Base-by-base conservation (phyloP, 1,140 invertebrate species). In the Drosophila lacteicornis region DNA sequence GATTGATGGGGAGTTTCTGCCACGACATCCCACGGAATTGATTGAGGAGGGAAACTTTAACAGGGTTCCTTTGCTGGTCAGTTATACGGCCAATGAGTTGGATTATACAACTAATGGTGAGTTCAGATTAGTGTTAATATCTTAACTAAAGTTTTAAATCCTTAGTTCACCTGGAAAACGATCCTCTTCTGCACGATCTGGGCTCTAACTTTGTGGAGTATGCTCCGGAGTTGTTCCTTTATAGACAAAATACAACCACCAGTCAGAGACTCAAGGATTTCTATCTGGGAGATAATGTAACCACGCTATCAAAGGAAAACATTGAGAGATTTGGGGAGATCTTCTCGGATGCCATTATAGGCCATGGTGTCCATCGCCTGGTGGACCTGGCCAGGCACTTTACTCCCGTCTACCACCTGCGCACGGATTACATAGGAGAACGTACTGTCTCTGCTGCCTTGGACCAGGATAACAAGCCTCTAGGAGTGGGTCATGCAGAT, bases 11-110 rank as follows among this genome's bases (percentile, higher is more conserved):
- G 1, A 77, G 19, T 92, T 92, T 46, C 11, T 91, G 38, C 47
- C 51, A 7, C 22, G 33, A 1, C 83, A 95, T 80, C 96, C 96
- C 0, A 77, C 93, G 4, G 92, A 94, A 15, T 79, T 95, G 0
- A 93, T 96, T 1, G 78, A 82, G 27, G 65, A 92, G 30, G 95
- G 95, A 12, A 91, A 94, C 11, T 94, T 96, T 60, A 82, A 94
- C 17, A 93, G 94, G 22, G 95, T 96, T 5, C 96, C 96, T 0
- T 80, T 95, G 27, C 94, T 96, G 19, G 93, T 94, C 75, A 95
- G 95, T 45, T 92, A 94, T 25, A 95, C 95, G 0, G 91, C 93
- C 53, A 94, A 96, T 57, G 96, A 96, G 84, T 94, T 96, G 85
- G 94, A 94, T 95, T 61, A 96, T 93, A 94, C 90, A 91, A 93